Base-by-base conservation (phyloP, 2,888 invertebrate species). In the Pilophorus perplexus region DNA sequence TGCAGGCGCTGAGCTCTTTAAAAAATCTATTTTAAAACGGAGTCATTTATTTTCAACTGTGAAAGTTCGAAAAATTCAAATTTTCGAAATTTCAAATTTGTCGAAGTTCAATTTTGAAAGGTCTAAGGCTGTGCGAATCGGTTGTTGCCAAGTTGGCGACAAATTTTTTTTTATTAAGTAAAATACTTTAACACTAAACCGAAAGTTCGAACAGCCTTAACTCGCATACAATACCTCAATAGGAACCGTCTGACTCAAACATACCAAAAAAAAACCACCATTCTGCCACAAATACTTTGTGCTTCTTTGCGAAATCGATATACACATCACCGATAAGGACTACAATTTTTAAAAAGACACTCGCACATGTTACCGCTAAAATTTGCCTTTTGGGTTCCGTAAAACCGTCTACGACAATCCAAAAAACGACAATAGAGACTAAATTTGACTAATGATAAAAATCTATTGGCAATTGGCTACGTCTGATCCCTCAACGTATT, bases 281-380 rank as follows among this genome's bases (percentile, higher is more conserved):
- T 33, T 33, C 6, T 33, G 33, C 33, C 12, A 33, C 12, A 33
- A 33, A 8, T 33, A 8, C 12, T 12, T 12, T 12, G 33, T 33
- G 33, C 6, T 33, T 33, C 12, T 6, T 33, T 33, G 12, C 33
- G 12, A 33, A 33, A 8, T 33, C 33, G 6, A 33, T 33, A 33
- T 12, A 6, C 12, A 33, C 12, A 33, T 33, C 33, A 33, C 12
- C 33, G 12, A 33, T 33, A 12, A 33, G 12, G 12, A 33, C 33
- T 33, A 6, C 33, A 33, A 33, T 10, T 27, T 52, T 28, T 52
- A 25, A 14, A 12, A 28, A 18, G 28, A 25, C 28, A 48, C 2
- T 1, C 23, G 5, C 18, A 52, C 52, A 52, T 52, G 52, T 52
- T 52, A 52, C 52, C 52, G 52, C 52, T 52, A 52, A 52, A 52